Percentiles rank a stretch among this genome's conserved stretches.
Conservation (phyloP, 2,888 invertebrate genomes). For the Drosophila conformis region DNA sequence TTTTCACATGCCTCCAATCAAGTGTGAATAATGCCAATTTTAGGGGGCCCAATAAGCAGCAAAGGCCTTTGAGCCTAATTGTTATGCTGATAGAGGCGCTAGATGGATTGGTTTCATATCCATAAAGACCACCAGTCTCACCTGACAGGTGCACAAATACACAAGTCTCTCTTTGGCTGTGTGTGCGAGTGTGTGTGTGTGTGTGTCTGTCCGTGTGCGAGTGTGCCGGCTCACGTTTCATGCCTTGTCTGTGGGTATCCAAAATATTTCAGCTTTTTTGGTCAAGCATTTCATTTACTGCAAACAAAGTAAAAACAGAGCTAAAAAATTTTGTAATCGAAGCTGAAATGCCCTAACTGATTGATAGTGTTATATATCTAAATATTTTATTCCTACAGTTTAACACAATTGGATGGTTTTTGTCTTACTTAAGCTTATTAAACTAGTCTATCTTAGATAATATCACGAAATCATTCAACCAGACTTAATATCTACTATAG, state of each 20-base stretch:
- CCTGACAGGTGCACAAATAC: slow-evolving; percentile 74
- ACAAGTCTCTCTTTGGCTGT: slow-evolving; percentile 4
- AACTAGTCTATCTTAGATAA: neutral
- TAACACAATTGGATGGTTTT: neutral
- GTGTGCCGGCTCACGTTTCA: slow-evolving; percentile 75
- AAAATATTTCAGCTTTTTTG: slow-evolving; percentile 57
- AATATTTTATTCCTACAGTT: neutral
- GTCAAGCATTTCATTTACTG: slow-evolving; percentile 52
- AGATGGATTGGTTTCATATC: slow-evolving; percentile 76
- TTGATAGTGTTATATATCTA: neutral
- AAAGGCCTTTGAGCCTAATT: slow-evolving; percentile 73
- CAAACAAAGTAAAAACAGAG: slow-evolving; percentile 4
- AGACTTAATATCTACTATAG: neutral
- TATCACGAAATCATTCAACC: neutral
- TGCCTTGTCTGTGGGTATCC: slow-evolving; percentile 54
- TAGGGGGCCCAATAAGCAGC: slow-evolving; percentile 50
- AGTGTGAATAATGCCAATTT: slow-evolving; percentile 80
- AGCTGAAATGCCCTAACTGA: slow-evolving; percentile 21
- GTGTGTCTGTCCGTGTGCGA: slow-evolving; percentile 5
- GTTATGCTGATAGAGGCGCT: slow-evolving; percentile 81
- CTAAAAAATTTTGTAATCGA: slow-evolving; percentile 1
- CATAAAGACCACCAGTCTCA: slow-evolving; percentile 53
- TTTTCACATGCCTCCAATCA: slow-evolving; percentile 75
- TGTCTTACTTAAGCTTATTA: neutral
- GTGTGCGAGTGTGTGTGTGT: too few relatives aligned